phyloP scores from a whole-genome alignment of 2,797 vertebrate species.

The Loris lydekkerianus region DNA sequence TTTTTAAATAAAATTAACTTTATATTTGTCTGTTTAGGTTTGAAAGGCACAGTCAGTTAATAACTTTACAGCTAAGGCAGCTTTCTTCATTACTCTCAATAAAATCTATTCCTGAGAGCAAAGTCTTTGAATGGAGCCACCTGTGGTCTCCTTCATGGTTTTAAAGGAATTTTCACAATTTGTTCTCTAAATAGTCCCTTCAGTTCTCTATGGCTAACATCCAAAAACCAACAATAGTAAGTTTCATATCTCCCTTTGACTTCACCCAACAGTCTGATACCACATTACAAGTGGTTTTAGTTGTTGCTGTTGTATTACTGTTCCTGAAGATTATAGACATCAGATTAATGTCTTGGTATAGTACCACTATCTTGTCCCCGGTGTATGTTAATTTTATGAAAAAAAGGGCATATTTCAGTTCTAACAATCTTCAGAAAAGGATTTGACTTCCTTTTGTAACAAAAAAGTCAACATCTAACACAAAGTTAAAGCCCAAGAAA shows the following conservation, averaged over 20 bases:
- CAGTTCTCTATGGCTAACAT: not conserved
- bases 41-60: not conserved
- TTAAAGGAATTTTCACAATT: not conserved
- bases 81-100: not conserved
- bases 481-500: conserved; percentile 17
- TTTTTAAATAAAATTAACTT: conserved; percentile 41
- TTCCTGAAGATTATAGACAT: not conserved
- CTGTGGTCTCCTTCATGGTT: not conserved
- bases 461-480: conserved; percentile 42
- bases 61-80: not conserved
- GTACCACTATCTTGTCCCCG: not conserved
- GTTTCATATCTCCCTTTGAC: not conserved
- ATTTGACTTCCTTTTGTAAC: conserved; percentile 20
- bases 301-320: not conserved
- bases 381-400: not conserved
- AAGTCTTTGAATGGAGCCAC: not conserved
- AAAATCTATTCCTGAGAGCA: not conserved
- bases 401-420: conserved; percentile 3
- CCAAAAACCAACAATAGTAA: not conserved
- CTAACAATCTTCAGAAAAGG: conserved; percentile 19
- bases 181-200: not conserved
- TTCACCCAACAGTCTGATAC: not conserved
- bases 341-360: conserved; percentile 17
- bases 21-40: not conserved
- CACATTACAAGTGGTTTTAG: not conserved